A percentile compares a stretch with the other conserved stretches of the same genome.
Evolutionary conservation across 2,888 invertebrate species (phyloP).

Genomic region (Laspeyria flexula): DNA sequence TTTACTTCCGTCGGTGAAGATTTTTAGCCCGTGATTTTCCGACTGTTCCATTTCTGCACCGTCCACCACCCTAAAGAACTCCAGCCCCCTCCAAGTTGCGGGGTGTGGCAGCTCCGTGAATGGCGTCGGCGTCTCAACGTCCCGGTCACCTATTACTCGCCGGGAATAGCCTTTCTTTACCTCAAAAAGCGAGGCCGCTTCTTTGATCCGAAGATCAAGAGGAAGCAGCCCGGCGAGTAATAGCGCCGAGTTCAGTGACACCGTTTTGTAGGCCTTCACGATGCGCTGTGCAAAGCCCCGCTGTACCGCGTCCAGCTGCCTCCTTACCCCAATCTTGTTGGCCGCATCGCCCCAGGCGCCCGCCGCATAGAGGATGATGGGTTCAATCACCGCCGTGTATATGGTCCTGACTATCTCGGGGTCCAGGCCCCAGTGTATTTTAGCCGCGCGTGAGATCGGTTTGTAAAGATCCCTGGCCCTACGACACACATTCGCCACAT

Average conservation of each 20-base stretch:
- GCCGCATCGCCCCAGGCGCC: not conserved
- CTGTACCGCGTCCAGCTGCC: not conserved
- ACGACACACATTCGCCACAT: not conserved
- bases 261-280: constrained; percentile 4
- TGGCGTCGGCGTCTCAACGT: not conserved
- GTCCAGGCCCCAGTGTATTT: constrained; percentile 7
- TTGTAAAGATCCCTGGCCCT: constrained; percentile 4
- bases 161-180: not conserved
- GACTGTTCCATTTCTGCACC: not conserved
- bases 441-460: constrained; percentile 1
- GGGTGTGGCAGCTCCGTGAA: not conserved
- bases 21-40: not conserved
- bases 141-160: not conserved
- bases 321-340: not conserved
- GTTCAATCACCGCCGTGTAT: not conserved
- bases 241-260: not conserved
- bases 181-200: constrained; percentile 4
- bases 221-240: constrained; percentile 1
- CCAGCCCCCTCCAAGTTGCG: not conserved
- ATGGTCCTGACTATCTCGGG: not conserved
- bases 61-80: not conserved
- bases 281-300: constrained; percentile 6
- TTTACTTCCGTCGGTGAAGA: constrained; percentile 2
- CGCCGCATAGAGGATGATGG: not conserved
- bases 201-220: constrained; percentile 5